Base-by-base conservation (phyloP, 2,888 invertebrate genomes). In the Nephrotoma guestfalica region DNA sequence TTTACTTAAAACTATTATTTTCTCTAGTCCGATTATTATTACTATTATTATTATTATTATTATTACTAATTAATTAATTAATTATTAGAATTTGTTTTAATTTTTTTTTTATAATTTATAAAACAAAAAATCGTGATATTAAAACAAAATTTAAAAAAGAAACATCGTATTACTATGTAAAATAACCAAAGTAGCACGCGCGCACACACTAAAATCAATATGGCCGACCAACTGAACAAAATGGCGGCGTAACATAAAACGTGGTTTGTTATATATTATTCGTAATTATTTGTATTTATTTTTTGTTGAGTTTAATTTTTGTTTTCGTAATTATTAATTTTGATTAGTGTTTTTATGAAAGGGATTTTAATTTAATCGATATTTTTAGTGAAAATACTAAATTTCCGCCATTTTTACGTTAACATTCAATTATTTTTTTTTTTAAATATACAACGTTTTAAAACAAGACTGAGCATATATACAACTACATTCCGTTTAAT, bases 1-100 rank as follows among this genome's bases (percentile, higher is more conserved):
- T 85, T 41, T 83, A 11, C 13, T 13, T 2, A 47, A 89, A 47
- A 51, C 40, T 83, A 40, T 41, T 40, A 40, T 83, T 83, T 41
- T 41, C 83, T 83, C 83, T 83, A 83, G 83, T 83, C 83, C 40
- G 41, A 41, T 83, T 40, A 41, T 40, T 9, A 83, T 40, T 83
- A 83, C 40, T 83, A 83, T 83, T 40, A 83, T 40, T 83, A 84
- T 84, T 15, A n/a, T 41, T 84, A 84, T 84, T 84, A 84, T 84
- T 13, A 30, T 3, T 71, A 71, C 9, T 7, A 7, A n/a, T 15
- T 71, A 30, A 9, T 18, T 71, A 30, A 30, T 30, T 71, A 30
- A 71, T 30, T 57, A 15, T 30, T 71, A 71, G 1, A 47, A 47
- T 13, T 47, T 47, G 11, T 13, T 47, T 30, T 71, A 30, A 30